Conservation (phyloP, 1,140 invertebrate genomes). For the Leptestheria dahalacensis region DNA sequence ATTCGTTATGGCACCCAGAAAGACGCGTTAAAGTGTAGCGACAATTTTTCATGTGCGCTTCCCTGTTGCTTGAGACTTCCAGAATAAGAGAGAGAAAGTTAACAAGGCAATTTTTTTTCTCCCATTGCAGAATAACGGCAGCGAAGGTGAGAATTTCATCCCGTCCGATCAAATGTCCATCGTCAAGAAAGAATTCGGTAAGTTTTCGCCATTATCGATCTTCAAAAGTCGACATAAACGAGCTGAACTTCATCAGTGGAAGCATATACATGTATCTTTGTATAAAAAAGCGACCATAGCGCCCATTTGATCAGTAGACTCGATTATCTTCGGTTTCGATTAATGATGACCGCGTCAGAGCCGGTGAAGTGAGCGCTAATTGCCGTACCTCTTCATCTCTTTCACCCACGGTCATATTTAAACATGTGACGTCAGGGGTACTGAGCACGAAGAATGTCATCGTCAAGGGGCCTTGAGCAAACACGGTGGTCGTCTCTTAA, state of each 20-base stretch:
- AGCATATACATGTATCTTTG: too few species aligned
- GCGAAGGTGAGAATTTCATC: constrained; percentile 7
- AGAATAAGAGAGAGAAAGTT: neutral
- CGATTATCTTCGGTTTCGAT: neutral
- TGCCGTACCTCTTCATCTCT: too few species aligned
- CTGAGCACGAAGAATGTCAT: too few species aligned
- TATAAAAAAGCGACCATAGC: too few species aligned
- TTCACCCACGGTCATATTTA: neutral
- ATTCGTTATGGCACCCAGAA: neutral
- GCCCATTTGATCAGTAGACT: too few species aligned
- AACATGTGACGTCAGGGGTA: neutral
- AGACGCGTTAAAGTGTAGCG: neutral
- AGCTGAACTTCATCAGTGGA: too few species aligned
- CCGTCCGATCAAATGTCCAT: constrained; percentile 10
- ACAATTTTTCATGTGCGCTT: neutral
- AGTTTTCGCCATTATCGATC: too few species aligned
- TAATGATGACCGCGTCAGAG: neutral
- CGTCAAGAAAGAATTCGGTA: constrained; percentile 10
- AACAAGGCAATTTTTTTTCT: constrained; percentile 1
- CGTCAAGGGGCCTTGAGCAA: too few species aligned
- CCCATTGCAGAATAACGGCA: neutral
- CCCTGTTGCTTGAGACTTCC: neutral
- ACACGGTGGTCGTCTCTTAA: too few species aligned
- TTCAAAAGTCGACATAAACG: too few species aligned
- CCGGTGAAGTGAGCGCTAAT: neutral